Percentiles rank a stretch among this genome's conserved stretches.
Conservation (phyloP, 2,888 invertebrate genomes). For the Amiota minor region DNA sequence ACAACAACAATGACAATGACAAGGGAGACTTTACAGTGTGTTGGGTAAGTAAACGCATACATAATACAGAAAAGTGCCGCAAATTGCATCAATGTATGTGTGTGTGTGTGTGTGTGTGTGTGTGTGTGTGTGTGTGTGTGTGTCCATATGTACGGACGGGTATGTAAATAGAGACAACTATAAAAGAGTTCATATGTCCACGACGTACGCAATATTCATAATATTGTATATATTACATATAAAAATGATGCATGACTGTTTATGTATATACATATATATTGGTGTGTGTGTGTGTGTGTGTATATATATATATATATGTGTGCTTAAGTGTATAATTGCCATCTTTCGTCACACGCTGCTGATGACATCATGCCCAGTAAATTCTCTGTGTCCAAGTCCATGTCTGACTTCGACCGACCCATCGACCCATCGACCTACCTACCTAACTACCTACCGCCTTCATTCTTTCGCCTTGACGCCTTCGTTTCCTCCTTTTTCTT, state of each 20-base stretch:
- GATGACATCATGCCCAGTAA: slow-evolving; percentile 6
- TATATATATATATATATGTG: neutral
- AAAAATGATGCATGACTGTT: too few relatives aligned
- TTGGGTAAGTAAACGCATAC: too few relatives aligned
- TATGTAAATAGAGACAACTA: neutral
- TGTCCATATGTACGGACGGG: neutral
- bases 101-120: neutral
- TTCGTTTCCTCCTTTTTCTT: neutral
- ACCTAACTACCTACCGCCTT: too few relatives aligned
- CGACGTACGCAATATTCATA: neutral
- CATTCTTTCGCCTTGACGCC: too few relatives aligned
- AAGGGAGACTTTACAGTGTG: neutral
- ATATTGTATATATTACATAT: neutral
- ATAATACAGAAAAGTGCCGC: too few relatives aligned
- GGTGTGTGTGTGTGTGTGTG: neutral
- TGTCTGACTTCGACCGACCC: too few relatives aligned
- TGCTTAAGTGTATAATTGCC: neutral
- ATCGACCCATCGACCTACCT: too few relatives aligned
- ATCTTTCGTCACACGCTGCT: neutral
- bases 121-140: neutral
- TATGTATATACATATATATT: neutral
- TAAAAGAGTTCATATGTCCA: neutral
- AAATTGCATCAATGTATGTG: neutral
- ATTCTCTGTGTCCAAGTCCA: too few relatives aligned
- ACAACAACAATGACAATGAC: neutral